phyloP scores from a whole-genome alignment of 1,140 invertebrate species.

The Bursaphelenchus mucronatus region DNA sequence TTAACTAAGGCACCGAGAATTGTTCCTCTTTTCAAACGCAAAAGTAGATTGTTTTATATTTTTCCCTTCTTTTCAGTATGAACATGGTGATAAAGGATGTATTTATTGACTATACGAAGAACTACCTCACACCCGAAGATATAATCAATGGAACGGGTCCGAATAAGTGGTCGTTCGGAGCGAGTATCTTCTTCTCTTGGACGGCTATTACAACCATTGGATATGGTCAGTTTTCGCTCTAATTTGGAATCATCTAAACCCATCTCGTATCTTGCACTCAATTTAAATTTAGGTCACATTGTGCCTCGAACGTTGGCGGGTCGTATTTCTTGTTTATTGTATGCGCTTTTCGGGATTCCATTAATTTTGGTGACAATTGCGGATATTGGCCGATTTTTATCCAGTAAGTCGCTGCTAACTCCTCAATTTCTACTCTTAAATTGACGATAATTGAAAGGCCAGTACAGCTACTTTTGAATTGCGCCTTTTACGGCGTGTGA shows the following conservation, averaged over 20 bases:
- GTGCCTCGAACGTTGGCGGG: slow-evolving; percentile 65
- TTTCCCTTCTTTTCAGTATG: slow-evolving; percentile 46
- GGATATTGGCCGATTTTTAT: slow-evolving; percentile 63
- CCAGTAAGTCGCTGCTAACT: slow-evolving; percentile 34
- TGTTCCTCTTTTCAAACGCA: too few species aligned
- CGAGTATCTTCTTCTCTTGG: slow-evolving; percentile 60
- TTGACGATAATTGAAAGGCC: too few species aligned
- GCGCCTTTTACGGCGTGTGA: too few species aligned
- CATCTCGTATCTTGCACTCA: not conserved
- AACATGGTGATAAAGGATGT: slow-evolving; percentile 57
- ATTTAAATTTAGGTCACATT: slow-evolving; percentile 64
- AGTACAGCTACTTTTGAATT: too few species aligned
- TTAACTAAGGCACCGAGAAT: too few species aligned
- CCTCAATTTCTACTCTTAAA: slow-evolving; percentile 15
- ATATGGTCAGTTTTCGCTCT: slow-evolving; percentile 18
- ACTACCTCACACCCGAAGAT: slow-evolving; percentile 57
- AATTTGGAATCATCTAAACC: slow-evolving; percentile 15
- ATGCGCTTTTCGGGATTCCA: slow-evolving; percentile 65
- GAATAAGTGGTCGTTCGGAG: slow-evolving; percentile 58
- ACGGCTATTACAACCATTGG: slow-evolving; percentile 60
- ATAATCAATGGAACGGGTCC: slow-evolving; percentile 50
- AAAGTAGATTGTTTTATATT: too few species aligned
- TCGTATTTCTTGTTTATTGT: slow-evolving; percentile 64
- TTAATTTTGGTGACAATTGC: slow-evolving; percentile 65
- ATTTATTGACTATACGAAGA: slow-evolving; percentile 59